Evolutionary conservation across 2,797 vertebrate genomes (phyloP).

Genomic region (Sciurus vulgaris): DNA sequence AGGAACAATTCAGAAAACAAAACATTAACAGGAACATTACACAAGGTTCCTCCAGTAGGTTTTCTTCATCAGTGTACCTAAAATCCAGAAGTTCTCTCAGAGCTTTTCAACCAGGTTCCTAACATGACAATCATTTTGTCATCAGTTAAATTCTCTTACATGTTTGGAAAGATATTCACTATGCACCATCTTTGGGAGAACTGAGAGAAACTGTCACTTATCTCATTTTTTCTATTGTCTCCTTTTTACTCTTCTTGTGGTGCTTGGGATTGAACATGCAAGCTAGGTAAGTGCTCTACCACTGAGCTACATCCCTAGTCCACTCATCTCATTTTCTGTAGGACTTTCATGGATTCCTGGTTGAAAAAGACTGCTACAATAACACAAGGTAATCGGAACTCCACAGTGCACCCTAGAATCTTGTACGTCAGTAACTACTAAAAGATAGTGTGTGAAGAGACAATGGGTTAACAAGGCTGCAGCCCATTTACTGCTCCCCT

Average conservation of each 20-base stretch:
- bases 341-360: background rate
- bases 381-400: background rate
- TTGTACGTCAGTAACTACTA: background rate
- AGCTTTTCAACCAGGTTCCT: background rate
- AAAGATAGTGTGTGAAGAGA: background rate
- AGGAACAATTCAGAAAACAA: background rate
- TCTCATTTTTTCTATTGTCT: background rate
- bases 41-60: background rate
- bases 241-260: background rate
- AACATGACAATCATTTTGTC: background rate
- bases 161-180: background rate
- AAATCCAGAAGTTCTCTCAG: background rate
- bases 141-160: background rate
- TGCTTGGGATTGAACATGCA: background rate
- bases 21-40: background rate
- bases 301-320: background rate
- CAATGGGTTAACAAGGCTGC: too few species aligned
- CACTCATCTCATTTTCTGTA: background rate
- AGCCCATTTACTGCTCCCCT: too few species aligned
- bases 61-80: background rate
- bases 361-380: background rate
- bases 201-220: background rate
- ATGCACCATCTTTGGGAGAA: background rate
- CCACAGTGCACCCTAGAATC: background rate
- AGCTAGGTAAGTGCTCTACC: background rate